Evolutionary conservation across 2,797 vertebrate species (phyloP), one percentile per base, ranked within the genome.

Genomic region (Apogon talboti): DNA sequence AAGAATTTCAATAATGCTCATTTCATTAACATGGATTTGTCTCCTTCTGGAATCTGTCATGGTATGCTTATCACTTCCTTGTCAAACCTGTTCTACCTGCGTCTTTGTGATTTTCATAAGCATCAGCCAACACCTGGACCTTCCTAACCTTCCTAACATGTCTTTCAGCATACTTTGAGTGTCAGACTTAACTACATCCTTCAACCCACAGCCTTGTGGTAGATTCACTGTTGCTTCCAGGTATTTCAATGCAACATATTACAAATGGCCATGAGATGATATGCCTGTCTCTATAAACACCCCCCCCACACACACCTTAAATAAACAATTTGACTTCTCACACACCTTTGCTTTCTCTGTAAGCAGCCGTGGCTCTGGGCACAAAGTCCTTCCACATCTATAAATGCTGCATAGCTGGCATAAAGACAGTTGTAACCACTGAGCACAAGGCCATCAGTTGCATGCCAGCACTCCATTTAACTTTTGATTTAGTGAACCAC

Each of bases 401-500:
- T 84, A 82, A 84, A 81, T 81, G 71, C 70, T 42, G 60, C 68
- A 71, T 66, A 79, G 71, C 81, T 81, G 85, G 72, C 68, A 84
- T 82, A 58, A 76, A 75, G 72, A 74, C 73, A 71, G 79, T 69
- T 81, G 82, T 81, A 83, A 82, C 72, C 54, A 66, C 19, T 70
- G 66, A 87, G 72, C 57, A 79, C 74, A 78, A 81, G 71, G 78
- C 83, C 74, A 71, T 87, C 75, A 85, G 68, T 54, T 71, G 57
- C 65, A 81, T 78, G 81, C 81, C 78, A 85, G 70, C 70, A 74
- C 68, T 83, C 74, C 61, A 76, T 83, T 86, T 87, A 82, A 59
- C 71, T 47, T 82, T 81, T 82, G 71, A 90, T 84, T 87, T 83
- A 86, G 65, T 70, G 74, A 78, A 82, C 76, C 57, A 66, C 64